phyloP scores from a whole-genome alignment of 2,888 invertebrate species.

The Lepetodrilus schrolli region DNA sequence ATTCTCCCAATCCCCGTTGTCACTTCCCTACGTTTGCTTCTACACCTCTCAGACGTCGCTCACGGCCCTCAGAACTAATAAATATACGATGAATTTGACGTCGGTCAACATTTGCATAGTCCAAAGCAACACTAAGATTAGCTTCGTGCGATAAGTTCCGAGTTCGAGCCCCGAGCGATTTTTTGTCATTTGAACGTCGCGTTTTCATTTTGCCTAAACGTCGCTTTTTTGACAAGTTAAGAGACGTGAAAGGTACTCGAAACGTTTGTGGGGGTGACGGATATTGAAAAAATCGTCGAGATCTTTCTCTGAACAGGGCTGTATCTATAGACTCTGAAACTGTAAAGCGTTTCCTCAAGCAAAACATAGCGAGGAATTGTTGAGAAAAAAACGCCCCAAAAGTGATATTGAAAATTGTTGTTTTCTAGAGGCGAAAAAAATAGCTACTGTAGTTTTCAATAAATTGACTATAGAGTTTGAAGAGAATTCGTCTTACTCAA shows the following conservation, averaged over 20 bases:
- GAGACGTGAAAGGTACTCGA: slow-evolving; percentile 11
- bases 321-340: not conserved
- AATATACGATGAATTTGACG: slow-evolving; percentile 6
- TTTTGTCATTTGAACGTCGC: not conserved
- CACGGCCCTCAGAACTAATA: slow-evolving; percentile 6
- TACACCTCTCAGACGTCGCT: not conserved
- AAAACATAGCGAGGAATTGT: no score
- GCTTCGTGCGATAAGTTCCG: not conserved
- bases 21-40: not conserved
- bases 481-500: no score
- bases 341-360: not conserved
- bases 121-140: slow-evolving; percentile 20
- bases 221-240: not conserved
- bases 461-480: no score
- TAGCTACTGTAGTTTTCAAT: no score
- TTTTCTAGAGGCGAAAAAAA: no score
- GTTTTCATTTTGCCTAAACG: slow-evolving; percentile 20
- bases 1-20: not conserved
- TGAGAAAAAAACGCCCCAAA: no score
- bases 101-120: slow-evolving; percentile 19
- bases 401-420: no score
- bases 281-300: slow-evolving; percentile 14
- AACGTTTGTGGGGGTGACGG: not conserved
- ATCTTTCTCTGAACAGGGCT: not conserved
- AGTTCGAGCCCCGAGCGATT: not conserved